phyloP scores from a whole-genome alignment of 2,797 vertebrate genomes.

The Phoeniculus purpureus region DNA sequence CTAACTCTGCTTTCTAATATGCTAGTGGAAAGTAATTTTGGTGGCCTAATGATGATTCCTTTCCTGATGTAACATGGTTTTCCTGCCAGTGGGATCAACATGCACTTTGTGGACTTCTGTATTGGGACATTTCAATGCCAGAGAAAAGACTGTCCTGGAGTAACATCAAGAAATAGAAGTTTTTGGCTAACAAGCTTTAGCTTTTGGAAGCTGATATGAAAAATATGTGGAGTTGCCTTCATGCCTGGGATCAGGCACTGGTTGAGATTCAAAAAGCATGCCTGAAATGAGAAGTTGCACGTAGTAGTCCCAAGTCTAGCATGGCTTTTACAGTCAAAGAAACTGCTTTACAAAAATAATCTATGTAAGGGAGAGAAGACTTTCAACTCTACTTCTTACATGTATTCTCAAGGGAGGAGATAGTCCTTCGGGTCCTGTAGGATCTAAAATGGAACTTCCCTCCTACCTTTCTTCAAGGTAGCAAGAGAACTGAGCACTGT shows the following conservation, averaged over 20 bases:
- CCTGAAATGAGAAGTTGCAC: neutral
- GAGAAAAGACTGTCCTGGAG: neutral
- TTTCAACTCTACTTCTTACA: neutral
- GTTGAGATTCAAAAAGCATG: neutral
- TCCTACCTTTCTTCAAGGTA: neutral
- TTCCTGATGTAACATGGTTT: neutral
- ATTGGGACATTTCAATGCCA: neutral
- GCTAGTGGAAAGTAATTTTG: neutral
- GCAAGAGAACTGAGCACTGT: neutral
- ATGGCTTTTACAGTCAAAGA: neutral
- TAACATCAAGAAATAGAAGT: neutral
- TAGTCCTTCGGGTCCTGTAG: neutral
- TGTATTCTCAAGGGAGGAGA: neutral
- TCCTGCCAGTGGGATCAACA: neutral
- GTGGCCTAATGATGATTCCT: neutral
- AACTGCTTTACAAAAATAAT: neutral
- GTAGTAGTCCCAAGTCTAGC: neutral
- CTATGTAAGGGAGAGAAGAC: neutral
- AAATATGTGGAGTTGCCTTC: neutral
- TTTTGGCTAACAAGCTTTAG: neutral
- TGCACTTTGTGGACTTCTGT: neutral
- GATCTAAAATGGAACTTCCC: neutral
- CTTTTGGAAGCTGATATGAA: neutral
- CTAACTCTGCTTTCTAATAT: neutral
- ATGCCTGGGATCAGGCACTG: neutral